Percentiles rank a stretch among this genome's conserved stretches.
Conservation (phyloP, 2,888 invertebrate genomes). For the Seira musarum region DNA sequence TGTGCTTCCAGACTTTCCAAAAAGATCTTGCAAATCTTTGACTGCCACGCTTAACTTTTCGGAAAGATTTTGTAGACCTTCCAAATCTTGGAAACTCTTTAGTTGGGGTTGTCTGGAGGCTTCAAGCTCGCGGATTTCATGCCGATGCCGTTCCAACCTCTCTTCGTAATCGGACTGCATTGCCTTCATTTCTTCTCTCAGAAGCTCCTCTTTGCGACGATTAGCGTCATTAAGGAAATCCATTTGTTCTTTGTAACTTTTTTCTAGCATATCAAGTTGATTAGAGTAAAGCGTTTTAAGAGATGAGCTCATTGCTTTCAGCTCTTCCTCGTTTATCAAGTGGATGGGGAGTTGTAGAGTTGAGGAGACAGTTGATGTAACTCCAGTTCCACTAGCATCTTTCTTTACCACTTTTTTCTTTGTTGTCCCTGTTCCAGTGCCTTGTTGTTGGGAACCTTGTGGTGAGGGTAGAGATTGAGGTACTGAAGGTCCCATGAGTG, state of each 20-base stretch:
- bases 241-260: constrained; percentile 66
- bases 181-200: constrained; percentile 76
- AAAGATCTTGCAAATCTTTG: constrained; percentile 9
- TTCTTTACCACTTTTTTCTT: constrained; percentile 41
- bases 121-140: constrained; percentile 42
- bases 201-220: constrained; percentile 76
- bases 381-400: background rate
- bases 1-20: constrained; percentile 22
- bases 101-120: background rate
- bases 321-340: constrained; percentile 67
- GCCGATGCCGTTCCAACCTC: constrained; percentile 59
- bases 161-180: constrained; percentile 66
- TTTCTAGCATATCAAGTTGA: constrained; percentile 66
- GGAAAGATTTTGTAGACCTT: constrained; percentile 14
- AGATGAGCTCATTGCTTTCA: constrained; percentile 66
- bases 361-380: background rate
- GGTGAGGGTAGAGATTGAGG: background rate
- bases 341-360: constrained; percentile 65
- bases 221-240: constrained; percentile 58
- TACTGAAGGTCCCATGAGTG: constrained; percentile 18
- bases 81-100: constrained; percentile 24
- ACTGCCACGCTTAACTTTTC: constrained; percentile 29
- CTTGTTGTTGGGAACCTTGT: background rate
- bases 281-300: constrained; percentile 65
- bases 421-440: background rate